Percentiles rank a stretch among this genome's conserved stretches.
Conservation (phyloP, 2,113 vertebrate species). For the Alosa alosa region DNA sequence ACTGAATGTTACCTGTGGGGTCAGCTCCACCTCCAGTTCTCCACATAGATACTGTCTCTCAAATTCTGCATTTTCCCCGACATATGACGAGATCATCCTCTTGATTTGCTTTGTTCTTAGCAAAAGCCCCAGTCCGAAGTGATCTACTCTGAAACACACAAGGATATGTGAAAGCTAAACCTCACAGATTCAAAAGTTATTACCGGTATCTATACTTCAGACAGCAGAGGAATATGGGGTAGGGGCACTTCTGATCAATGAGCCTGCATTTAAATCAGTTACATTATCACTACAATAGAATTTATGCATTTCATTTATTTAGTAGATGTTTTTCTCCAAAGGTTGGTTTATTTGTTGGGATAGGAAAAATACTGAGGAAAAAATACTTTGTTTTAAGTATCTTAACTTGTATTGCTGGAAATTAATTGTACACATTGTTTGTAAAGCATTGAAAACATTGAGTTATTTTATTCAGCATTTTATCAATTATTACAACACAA, state of each 20-base stretch:
- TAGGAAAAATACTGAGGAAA: too few relatives aligned
- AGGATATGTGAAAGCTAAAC: neutral
- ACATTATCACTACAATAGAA: neutral
- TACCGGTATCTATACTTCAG: neutral
- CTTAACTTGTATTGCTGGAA: neutral
- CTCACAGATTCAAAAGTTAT: neutral
- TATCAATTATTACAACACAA: neutral
- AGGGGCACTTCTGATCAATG: neutral
- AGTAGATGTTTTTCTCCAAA: too few relatives aligned
- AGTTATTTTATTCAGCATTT: too few relatives aligned
- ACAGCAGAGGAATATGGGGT: neutral
- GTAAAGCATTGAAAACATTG: neutral
- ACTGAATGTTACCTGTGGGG: constrained; percentile 74
- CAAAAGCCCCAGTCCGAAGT: constrained; percentile 82
- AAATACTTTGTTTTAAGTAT: neutral
- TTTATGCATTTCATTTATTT: neutral
- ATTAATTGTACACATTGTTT: neutral
- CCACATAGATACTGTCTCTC: constrained; percentile 82
- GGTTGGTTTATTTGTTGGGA: too few relatives aligned
- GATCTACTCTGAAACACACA: constrained; percentile 71
- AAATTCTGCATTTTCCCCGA: constrained; percentile 85
- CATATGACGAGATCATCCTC: constrained; percentile 82
- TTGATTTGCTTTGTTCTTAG: constrained; percentile 82
- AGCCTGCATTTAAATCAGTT: neutral
- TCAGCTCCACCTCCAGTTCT: constrained; percentile 84